Conservation (phyloP, 2,797 vertebrate species). For the Coregonus ussuriensis region DNA sequence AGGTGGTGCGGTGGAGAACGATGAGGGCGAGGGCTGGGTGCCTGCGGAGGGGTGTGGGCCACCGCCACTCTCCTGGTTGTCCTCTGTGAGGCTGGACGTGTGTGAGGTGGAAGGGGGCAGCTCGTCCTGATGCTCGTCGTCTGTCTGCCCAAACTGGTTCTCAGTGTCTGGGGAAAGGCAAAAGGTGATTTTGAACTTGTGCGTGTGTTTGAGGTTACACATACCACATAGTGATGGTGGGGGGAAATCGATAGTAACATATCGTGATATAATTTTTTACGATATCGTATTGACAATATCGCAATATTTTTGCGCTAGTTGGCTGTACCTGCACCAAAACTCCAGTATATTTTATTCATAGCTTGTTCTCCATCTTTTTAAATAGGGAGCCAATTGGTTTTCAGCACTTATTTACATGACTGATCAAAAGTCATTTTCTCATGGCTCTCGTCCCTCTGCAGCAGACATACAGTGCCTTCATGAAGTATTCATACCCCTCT, state of each 20-base stretch:
- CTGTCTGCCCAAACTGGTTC: slow-evolving; percentile 59
- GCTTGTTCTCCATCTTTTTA: no score
- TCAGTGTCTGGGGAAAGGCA: slow-evolving; percentile 52
- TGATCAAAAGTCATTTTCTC: no score
- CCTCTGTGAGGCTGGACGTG: slow-evolving; percentile 43
- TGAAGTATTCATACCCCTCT: not conserved
- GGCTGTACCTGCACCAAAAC: no score
- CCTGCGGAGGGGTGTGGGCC: slow-evolving; percentile 42
- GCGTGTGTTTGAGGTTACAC: not conserved
- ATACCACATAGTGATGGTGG: no score
- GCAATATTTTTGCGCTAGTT: no score
- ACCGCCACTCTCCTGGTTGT: slow-evolving; percentile 60
- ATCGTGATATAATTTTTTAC: no score
- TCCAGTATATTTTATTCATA: no score
- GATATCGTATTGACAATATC: no score
- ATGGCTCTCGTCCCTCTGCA: no score
- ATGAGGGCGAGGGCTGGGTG: slow-evolving; percentile 25
- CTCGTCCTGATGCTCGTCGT: slow-evolving; percentile 66
- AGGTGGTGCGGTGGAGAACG: not conserved
- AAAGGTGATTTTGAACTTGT: not conserved
- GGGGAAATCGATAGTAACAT: no score
- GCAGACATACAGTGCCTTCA: not conserved
- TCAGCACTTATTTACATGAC: no score
- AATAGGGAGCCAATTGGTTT: no score
- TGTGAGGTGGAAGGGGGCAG: slow-evolving; percentile 36